Base-by-base conservation (phyloP, 2,797 vertebrate species). In the Thunnus albacares region DNA sequence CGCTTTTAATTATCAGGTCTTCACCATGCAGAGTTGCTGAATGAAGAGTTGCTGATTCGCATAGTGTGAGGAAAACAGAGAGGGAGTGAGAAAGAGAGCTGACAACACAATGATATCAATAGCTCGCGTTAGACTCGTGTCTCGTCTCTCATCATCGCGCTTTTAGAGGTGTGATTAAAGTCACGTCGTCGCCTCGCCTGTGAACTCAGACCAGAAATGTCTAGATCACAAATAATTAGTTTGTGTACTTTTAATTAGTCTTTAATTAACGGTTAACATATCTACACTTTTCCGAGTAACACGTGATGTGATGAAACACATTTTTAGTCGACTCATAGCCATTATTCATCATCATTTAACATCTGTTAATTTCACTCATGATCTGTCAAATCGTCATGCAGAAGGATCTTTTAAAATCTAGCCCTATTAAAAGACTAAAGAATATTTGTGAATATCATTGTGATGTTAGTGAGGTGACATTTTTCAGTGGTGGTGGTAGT, bases 1-100 rank as follows among this genome's bases (percentile, higher is more conserved):
- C 0, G 30, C 80, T 88, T 91, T 90, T 90, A 89, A 92, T 93
- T 87, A 90, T 86, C 88, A 83, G 80, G 80, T 88, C 66, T 53
- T 87, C 77, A 65, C 20, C 55, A 51, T 17, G 79, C 76, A 49
- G 76, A 45, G 82, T 17, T 72, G 87, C 76, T 89, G 80, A 73
- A 51, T 17, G 79, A 72, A 49, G 76, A 45, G 82, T 17, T 72
- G 87, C 76, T 89, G 80, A 73, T 80, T 91, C 89, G 84, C 81
- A 76, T 18, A 24, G 88, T 62, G 83, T 5, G 84, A 87, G 75
- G 76, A 75, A 85, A 89, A 86, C 78, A 89, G 71, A 84, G 45
- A 38, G 5, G 55, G 61, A 67, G 79, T 52, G 74, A 80, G 68
- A 67, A 71, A 52, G 75, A 4, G 41, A 80, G 80, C 70, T 71